Percentiles rank a stretch among this genome's conserved stretches.
phyloP scores from a whole-genome alignment of 1,140 invertebrate genomes.

The Drosophila nasuta region DNA sequence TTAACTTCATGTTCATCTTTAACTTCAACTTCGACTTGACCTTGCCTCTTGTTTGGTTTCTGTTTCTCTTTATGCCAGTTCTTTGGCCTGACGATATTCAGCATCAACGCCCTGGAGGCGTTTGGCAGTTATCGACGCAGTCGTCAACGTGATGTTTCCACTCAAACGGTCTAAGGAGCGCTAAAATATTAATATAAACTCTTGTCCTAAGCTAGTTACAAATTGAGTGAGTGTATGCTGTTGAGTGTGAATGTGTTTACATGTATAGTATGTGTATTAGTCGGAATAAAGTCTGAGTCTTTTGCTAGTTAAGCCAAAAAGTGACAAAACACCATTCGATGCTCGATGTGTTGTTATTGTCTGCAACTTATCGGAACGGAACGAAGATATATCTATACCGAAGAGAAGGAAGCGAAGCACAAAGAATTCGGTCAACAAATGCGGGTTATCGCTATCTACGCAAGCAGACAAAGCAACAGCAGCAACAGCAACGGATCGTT shows the following conservation, averaged over 20 bases:
- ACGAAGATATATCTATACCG: not conserved
- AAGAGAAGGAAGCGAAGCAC: not conserved
- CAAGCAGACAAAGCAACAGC: slow-evolving; percentile 13
- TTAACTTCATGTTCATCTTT: slow-evolving; percentile 2
- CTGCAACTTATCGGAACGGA: slow-evolving; percentile 1
- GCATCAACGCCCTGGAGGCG: slow-evolving; percentile 64
- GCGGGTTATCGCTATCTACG: slow-evolving; percentile 2
- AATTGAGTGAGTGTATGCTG: slow-evolving; percentile 3
- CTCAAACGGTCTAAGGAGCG: slow-evolving; percentile 56
- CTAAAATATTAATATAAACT: not conserved
- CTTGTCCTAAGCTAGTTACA: slow-evolving; percentile 20
- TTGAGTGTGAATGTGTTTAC: slow-evolving; percentile 1
- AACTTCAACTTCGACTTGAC: slow-evolving; percentile 2
- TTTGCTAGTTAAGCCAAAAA: slow-evolving; percentile 44
- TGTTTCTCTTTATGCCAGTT: slow-evolving; percentile 42
- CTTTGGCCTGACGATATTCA: slow-evolving; percentile 63
- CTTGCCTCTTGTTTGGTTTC: not conserved
- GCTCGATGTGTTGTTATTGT: not conserved
- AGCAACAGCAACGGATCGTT: not conserved
- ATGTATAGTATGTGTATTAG: slow-evolving; percentile 3
- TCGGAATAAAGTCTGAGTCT: slow-evolving; percentile 37
- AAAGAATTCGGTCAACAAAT: slow-evolving; percentile 20
- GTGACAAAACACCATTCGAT: slow-evolving; percentile 14
- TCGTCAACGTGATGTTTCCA: slow-evolving; percentile 64
- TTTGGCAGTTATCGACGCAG: slow-evolving; percentile 57